Base-by-base conservation (phyloP, 2,888 invertebrate genomes). In the Strigamia transsilvanica region DNA sequence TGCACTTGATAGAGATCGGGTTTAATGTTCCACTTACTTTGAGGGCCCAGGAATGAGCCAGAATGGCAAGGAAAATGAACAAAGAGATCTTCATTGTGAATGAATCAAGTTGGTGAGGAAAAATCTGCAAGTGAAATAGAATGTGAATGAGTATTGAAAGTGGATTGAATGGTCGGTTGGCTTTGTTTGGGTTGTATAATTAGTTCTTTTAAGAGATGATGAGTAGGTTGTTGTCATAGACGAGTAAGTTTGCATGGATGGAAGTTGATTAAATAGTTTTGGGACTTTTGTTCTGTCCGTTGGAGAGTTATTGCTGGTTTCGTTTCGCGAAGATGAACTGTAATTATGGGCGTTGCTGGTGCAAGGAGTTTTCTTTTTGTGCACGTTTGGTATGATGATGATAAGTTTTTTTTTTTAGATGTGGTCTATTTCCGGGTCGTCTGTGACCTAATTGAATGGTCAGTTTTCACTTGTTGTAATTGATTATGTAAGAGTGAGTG, bases 21-120 rank as follows among this genome's bases (percentile, higher is more conserved):
- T 73, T 73, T 73, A 73, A 27, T 73, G 73, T 27, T 73, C 73
- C 13, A 73, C 73, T 73, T 73, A 73, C 73, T 73, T 73, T 27
- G 7, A 32, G 13, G 27, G 73, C 73, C 27, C 12, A 73, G 27
- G 73, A 73, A 32, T 73, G 73, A n/a, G 73, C 27, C 32, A 73
- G 27, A 73, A 56, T 18, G 56, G 56, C 56, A 18, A 73, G 73
- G 73, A 73, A 73, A 32, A 73, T 73, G 27, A 12, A 73, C 73
- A 73, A 73, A 73, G 73, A 73, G 73, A 32, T 73, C 73, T 73
- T 73, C 32, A 32, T 73, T n/a, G 7, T 73, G 15, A 73, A 73
- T 73, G 73, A 1, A 73, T 27, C 27, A 27, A 27, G 27, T 73
- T 73, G n/a, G 15, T 32, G 15, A 27, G 27, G 73, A 27, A 73